Conservation (phyloP, 2,797 vertebrate genomes). For the Rhyacichthys aspro region DNA sequence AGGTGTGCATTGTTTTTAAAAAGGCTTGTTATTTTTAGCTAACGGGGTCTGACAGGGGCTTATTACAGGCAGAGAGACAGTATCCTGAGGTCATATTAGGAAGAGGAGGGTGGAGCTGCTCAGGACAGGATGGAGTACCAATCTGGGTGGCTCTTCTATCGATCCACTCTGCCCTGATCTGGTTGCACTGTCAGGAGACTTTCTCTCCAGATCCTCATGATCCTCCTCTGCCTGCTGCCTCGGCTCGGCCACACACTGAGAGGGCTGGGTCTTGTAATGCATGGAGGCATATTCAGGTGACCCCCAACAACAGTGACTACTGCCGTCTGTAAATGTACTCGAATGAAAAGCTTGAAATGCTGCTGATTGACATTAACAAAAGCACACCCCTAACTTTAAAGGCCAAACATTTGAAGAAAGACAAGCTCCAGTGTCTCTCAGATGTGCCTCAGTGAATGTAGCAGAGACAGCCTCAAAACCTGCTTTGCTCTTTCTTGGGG, state of each 20-base stretch:
- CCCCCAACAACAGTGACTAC: no score
- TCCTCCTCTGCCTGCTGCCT: slow-evolving; percentile 55
- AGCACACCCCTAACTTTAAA: slow-evolving; percentile 12
- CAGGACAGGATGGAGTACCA: slow-evolving; percentile 70
- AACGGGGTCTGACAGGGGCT: slow-evolving; percentile 37
- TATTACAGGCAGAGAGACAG: slow-evolving; percentile 45
- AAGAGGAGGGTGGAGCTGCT: slow-evolving; percentile 62
- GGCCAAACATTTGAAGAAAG: slow-evolving; percentile 13
- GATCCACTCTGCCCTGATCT: slow-evolving; percentile 72
- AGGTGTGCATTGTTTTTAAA: slow-evolving; percentile 27
- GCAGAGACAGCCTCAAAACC: slow-evolving; percentile 55
- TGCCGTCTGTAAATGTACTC: neutral
- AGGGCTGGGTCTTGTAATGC: slow-evolving; percentile 9
- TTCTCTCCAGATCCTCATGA: slow-evolving; percentile 49
- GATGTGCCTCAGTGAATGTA: slow-evolving; percentile 44
- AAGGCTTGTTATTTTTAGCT: slow-evolving; percentile 63
- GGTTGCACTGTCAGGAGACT: slow-evolving; percentile 66
- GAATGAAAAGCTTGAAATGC: slow-evolving; percentile 1
- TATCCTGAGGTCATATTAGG: slow-evolving; percentile 64
- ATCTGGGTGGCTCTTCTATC: slow-evolving; percentile 70
- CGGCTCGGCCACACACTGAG: slow-evolving; percentile 32
- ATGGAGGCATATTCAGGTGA: neutral
- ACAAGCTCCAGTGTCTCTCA: slow-evolving; percentile 35
- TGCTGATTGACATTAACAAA: slow-evolving; percentile 28
- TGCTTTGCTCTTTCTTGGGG: slow-evolving; percentile 58